Evolutionary conservation across 53 echinoderm and acorn worm genomes (phyloP).

Genomic region (Astropecten irregularis): DNA sequence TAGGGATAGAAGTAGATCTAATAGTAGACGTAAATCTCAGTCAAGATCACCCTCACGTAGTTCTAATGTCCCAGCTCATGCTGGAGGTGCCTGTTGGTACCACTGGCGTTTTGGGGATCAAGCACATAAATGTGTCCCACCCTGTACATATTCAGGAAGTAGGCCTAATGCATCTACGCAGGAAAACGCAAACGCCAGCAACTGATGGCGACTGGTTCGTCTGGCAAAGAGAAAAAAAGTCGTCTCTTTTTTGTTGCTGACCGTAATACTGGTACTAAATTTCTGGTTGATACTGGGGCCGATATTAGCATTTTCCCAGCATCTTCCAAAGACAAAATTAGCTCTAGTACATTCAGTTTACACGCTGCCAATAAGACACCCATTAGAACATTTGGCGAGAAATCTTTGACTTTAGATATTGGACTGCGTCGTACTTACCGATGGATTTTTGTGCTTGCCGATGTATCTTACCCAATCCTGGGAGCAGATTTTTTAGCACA

Average conservation of each 20-base stretch:
- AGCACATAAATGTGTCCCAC: background rate
- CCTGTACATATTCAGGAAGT: background rate
- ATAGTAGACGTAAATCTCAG: background rate
- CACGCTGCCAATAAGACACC: constrained; percentile 30
- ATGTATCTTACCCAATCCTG: constrained; percentile 54
- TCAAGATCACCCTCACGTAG: background rate
- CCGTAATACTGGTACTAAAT: background rate
- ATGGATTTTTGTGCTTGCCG: constrained; percentile 56
- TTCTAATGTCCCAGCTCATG: background rate
- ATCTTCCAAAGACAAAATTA: background rate
- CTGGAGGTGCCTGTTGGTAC: background rate
- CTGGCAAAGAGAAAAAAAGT: background rate
- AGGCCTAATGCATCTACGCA: background rate
- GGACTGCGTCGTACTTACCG: constrained; percentile 48
- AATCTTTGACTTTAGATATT: constrained; percentile 54
- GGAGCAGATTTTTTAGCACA: constrained; percentile 64
- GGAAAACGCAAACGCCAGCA: background rate
- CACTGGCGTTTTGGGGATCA: background rate
- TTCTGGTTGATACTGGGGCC: constrained; percentile 33
- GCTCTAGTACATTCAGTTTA: background rate
- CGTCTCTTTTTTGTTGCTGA: background rate
- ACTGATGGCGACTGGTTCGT: background rate
- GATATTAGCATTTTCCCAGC: constrained; percentile 12
- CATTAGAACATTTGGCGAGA: constrained; percentile 52
- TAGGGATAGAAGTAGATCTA: background rate